These are phyloP conservation scores for Ectemnius lituratus DNA, from an alignment of 2,888 invertebrate species.

Conservation along the genomic window DNA sequence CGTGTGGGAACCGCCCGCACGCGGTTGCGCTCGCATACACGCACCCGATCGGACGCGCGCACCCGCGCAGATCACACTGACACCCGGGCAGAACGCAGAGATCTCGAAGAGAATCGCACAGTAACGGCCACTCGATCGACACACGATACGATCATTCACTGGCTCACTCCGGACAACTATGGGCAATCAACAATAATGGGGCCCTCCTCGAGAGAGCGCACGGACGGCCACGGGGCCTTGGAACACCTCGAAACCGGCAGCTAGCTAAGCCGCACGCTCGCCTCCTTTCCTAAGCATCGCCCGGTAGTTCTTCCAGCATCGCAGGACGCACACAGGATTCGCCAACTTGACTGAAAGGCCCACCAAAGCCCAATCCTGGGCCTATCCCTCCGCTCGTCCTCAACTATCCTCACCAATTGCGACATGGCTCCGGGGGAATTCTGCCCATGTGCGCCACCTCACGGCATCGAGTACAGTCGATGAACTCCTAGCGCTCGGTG, in stretches of 20 bases:
- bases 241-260: conserved; percentile 1
- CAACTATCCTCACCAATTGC: conserved; percentile 26
- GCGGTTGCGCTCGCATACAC: conserved; percentile 54
- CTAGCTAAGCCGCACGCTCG: conserved; percentile 5
- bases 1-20: conserved; percentile 73
- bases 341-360: background rate
- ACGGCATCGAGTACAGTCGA: background rate
- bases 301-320: background rate
- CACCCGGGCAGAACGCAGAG: background rate
- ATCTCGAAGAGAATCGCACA: background rate
- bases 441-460: background rate
- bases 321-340: conserved; percentile 8
- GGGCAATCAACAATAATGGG: background rate
- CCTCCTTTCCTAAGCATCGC: background rate
- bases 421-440: background rate
- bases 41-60: conserved; percentile 30
- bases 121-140: background rate
- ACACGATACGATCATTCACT: background rate
- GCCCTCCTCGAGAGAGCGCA: conserved; percentile 1
- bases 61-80: conserved; percentile 25
- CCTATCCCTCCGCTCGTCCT: background rate
- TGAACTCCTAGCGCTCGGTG: background rate
- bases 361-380: background rate
- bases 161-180: background rate
- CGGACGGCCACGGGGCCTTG: conserved; percentile 10